Conservation (phyloP, 30 jellyfish, hydroid and myxozoan genomes). For the Nemopilema nomurai region DNA sequence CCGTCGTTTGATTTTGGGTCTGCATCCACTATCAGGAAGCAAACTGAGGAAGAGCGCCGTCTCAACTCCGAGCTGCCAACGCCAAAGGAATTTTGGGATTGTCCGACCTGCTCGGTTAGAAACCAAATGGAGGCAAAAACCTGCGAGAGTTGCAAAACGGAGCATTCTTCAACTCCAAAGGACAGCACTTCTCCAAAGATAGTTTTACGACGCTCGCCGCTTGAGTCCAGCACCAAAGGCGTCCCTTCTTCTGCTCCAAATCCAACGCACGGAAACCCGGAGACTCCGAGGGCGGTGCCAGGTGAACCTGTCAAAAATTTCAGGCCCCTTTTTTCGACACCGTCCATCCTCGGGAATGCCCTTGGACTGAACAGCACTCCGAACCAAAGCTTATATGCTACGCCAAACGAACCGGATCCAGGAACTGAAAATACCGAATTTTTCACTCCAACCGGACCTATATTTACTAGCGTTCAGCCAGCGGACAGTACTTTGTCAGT, state of each 20-base stretch:
- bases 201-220: constrained; percentile 20
- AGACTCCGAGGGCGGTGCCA: neutral
- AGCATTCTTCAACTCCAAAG: constrained; percentile 5
- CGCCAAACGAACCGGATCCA: neutral
- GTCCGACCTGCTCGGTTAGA: constrained; percentile 29
- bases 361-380: neutral
- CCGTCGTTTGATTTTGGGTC: neutral
- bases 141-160: constrained; percentile 19
- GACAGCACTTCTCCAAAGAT: constrained; percentile 15
- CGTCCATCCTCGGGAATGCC: constrained; percentile 2
- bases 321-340: constrained; percentile 2
- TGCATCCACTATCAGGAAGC: neutral
- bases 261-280: neutral
- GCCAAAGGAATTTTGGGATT: constrained; percentile 10
- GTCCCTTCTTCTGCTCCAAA: neutral
- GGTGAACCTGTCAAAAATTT: neutral
- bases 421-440: neutral
- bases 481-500: neutral
- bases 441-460: constrained; percentile 34
- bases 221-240: neutral
- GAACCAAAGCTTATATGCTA: neutral
- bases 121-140: neutral
- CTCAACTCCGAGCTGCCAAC: neutral
- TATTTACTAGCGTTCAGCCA: neutral
- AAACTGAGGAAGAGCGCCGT: neutral